Base-by-base conservation (phyloP, 2,113 vertebrate genomes). In the Sciurus niger region DNA sequence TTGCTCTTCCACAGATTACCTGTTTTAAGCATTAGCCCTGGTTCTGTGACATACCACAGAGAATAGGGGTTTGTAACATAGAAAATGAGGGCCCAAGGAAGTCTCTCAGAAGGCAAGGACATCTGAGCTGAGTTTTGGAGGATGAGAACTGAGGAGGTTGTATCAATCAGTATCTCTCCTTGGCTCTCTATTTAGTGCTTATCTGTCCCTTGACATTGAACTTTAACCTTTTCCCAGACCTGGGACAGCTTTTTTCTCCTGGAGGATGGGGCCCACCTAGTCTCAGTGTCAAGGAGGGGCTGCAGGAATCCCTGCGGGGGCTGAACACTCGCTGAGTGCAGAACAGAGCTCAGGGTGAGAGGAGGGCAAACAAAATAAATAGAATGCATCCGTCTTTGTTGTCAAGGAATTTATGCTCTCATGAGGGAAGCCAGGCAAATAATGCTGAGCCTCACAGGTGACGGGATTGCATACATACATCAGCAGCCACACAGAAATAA, bases 391-490 rank as follows among this genome's bases (percentile, higher is more conserved):
- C 0, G 67, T 70, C 70, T 92, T 73, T 43, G 92, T 94, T 79
- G 77, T 97, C 43, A 32, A 51, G 76, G 93, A 88, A 84, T 84
- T 92, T 48, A 68, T 2, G 0, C 24, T 94, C 37, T 95, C 60
- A 10, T 0, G n/a, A 82, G 94, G 84, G 93, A 90, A 92, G 84
- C 80, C 77, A 12, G 93, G 95, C 84, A 89, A 67, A 70, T 46
- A 89, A 72, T 77, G 43, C 72, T 12, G 37, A 30, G 84, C 48
- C 65, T 46, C 20, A 0, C 30, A 86, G 72, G 93, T 84, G 95
- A 90, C 79, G 92, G 63, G 73, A 77, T 92, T 77, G 32, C 37
- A 6, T 2, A 13, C 20, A 12, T 18, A 40, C 77, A 60, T 76
- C 72, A 65, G 84, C 70, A 67, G 85, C 89, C 10, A 12, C 67